These are phyloP conservation scores for Encarsia formosa DNA, from an alignment of 2,888 invertebrate species.

Conservation along the genomic window DNA sequence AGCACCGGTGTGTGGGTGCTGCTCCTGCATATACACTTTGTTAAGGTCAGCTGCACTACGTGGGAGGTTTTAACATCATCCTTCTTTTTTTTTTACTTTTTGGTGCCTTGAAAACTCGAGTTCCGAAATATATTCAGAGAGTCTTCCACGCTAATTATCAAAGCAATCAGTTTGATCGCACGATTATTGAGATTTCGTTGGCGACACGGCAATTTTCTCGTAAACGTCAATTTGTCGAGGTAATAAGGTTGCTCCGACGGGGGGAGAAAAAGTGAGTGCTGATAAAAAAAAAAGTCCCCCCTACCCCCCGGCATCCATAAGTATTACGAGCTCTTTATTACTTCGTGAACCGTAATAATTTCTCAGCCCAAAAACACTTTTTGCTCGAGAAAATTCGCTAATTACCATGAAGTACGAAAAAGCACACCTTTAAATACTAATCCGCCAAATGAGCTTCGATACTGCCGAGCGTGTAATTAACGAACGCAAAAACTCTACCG, in stretches of 20 bases:
- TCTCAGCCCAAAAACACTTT: too few species aligned
- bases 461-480: slow-evolving; percentile 15
- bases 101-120: background rate
- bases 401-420: background rate
- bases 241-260: slow-evolving; percentile 7
- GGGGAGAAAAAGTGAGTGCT: slow-evolving; percentile 4
- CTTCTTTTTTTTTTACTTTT: too few species aligned
- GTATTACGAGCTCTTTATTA: too few species aligned
- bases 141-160: slow-evolving; percentile 7
- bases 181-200: slow-evolving; percentile 14
- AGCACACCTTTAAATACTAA: slow-evolving; percentile 8
- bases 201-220: slow-evolving; percentile 8
- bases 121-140: too few species aligned
- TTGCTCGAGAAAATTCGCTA: too few species aligned
- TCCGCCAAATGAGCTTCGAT: slow-evolving; percentile 18
- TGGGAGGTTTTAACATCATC: too few species aligned
- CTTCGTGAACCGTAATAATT: too few species aligned
- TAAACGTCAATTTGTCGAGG: slow-evolving; percentile 16
- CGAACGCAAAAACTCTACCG: slow-evolving; percentile 15
- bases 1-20: too few species aligned
- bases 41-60: too few species aligned
- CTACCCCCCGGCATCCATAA: too few species aligned
- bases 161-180: slow-evolving; percentile 7
- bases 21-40: too few species aligned
- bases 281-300: too few species aligned